Evolutionary conservation across 2,888 invertebrate species (phyloP).

Genomic region (Malthinus seriepunctatus): DNA sequence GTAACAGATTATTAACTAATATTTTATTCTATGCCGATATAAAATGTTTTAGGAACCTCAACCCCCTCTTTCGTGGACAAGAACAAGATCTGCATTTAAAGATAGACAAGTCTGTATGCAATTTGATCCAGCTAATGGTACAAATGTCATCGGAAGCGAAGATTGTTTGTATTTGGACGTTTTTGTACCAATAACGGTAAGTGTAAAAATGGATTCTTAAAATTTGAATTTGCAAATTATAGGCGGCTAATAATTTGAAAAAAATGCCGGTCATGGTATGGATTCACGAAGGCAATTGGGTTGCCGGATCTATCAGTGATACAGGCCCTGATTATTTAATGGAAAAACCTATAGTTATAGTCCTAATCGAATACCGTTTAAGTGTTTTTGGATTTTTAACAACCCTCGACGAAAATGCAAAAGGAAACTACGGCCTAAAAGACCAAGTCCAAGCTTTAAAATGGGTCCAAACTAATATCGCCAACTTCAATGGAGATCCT

Average conservation of each 20-base stretch:
- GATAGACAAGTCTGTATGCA: no score
- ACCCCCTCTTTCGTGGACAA: background rate
- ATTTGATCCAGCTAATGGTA: background rate
- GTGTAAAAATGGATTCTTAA: background rate
- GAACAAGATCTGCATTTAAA: background rate
- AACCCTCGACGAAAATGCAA: conserved; percentile 31
- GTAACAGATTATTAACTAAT: no score
- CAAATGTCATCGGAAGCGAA: conserved; percentile 10
- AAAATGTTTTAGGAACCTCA: background rate
- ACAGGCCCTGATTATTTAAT: conserved; percentile 35
- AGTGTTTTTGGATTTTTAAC: conserved; percentile 34
- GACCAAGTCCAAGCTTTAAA: conserved; percentile 25
- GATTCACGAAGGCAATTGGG: conserved; percentile 38
- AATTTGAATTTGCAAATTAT: background rate
- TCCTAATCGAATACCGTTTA: conserved; percentile 24
- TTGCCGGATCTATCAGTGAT: conserved; percentile 26
- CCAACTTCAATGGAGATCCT: conserved; percentile 30
- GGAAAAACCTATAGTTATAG: conserved; percentile 35
- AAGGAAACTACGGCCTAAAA: conserved; percentile 34
- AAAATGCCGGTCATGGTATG: conserved; percentile 35
- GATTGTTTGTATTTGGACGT: conserved; percentile 19
- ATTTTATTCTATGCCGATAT: background rate
- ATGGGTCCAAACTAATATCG: conserved; percentile 28
- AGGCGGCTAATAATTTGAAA: conserved; percentile 19
- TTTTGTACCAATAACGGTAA: conserved; percentile 10